Evolutionary conservation across 2,888 invertebrate species (phyloP).

Genomic region (Lysandra bellargus): DNA sequence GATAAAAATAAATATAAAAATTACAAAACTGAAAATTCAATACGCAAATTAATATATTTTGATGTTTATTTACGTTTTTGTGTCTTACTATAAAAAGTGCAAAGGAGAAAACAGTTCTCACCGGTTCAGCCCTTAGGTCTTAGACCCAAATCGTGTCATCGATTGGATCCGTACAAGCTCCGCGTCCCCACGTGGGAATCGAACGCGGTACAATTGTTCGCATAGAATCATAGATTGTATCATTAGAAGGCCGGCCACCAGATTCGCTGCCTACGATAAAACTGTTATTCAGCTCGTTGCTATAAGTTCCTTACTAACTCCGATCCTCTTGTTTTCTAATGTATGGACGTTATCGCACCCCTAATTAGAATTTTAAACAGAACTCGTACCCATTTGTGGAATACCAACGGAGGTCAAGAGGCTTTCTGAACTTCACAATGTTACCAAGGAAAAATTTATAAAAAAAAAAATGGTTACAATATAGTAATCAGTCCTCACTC

Average conservation of each 20-base stretch:
- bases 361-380: constrained; percentile 39
- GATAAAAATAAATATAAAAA: too few species aligned
- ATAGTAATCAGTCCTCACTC: too few species aligned
- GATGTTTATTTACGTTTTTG: neutral
- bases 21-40: too few species aligned
- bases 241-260: constrained; percentile 39
- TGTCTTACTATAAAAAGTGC: neutral
- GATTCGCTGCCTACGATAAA: constrained; percentile 46
- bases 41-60: too few species aligned
- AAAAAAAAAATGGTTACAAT: neutral
- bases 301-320: constrained; percentile 45
- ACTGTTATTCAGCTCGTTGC: constrained; percentile 60
- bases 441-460: neutral
- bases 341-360: constrained; percentile 38
- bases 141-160: neutral
- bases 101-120: too few species aligned
- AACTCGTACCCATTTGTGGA: constrained; percentile 30
- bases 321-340: constrained; percentile 38
- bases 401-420: constrained; percentile 18
- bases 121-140: neutral
- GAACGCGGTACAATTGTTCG: constrained; percentile 40
- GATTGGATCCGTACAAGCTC: constrained; percentile 4
- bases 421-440: neutral
- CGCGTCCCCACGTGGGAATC: constrained; percentile 41
- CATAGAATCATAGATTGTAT: constrained; percentile 41